Base-by-base conservation (phyloP, 1,140 invertebrate species). In the Formica exsecta region DNA sequence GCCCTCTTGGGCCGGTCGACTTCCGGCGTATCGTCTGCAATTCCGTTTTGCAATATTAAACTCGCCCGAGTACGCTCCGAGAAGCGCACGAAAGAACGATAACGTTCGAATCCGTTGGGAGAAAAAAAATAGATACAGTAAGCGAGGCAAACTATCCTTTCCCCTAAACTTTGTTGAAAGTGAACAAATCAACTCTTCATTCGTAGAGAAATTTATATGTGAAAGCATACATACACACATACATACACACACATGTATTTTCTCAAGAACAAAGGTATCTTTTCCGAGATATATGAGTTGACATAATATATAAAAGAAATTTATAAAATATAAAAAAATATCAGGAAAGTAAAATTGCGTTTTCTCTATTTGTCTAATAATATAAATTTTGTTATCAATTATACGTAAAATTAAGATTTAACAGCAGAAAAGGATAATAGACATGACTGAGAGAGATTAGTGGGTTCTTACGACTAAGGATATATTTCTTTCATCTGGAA, bases 41-140 rank as follows among this genome's bases (percentile, higher is more conserved):
- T 44, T 75, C 41, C 70, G 87, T 80, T 80, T 88, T 85, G 62
- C 70, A 79, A 86, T 88, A 88, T 89, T 88, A 88, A 77, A 76
- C 36, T 36, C 19, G 48, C 41, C 13, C 51, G 38, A 83, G n/a
- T 70, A 13, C 19, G 16, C 32, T 61, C 6, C 22, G 73, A 51
- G 66, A 85, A 22, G 13, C 64, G 77, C 25, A 13, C 86, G 51
- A 32, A 54, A 85, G 22, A 48, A 44, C 51, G 79, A 77, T 87
- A 89, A 88, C 61, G 74, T 85, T 87, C 38, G 19, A 44, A 71
- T 62, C 73, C 86, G 5, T 48, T 2, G 71, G 51, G 48, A 41
- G 36, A 41, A 8, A 32, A 36, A 41, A 41, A 61, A 77, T 85
- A 36, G 62, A 71, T 44, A 48, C 4, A n/a, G 29, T 32, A 76